Base-by-base conservation (phyloP, 2,888 invertebrate species). In the Nomada goodeniana region DNA sequence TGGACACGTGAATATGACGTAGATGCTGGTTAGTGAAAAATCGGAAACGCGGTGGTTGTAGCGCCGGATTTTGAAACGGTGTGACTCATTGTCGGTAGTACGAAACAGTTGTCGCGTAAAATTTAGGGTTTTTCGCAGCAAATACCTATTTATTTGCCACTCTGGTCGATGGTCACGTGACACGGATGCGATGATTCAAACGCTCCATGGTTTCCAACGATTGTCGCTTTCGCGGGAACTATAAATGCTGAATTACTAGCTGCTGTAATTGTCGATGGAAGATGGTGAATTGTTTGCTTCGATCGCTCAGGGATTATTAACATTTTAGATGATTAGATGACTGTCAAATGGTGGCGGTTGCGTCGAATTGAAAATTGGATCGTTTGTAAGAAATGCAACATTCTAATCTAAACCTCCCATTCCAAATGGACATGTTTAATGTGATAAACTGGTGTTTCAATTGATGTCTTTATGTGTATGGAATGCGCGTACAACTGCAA, bases 41-140 rank as follows among this genome's bases (percentile, higher is more conserved):
- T 77, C 82, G 87, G 88, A 88, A 88, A 86, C 67, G 47, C 71
- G 55, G 76, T 74, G 71, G 61, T 55, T 68, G 23, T 57, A 60
- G 74, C 70, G 65, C 86, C 75, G 74, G 61, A 76, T 88, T 86
- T 81, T 80, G 60, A 60, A 74, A 74, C 53, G 70, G 65, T 84
- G 65, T 86, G 87, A 88, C 68, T 86, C 82, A 80, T 15, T n/a
- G n/a, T 52, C n/a, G 52, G 52, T 20, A 52, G 29, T 29, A 29
- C 20, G 29, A 71, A 79, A 77, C 53, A 26, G 13, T 68, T 36
- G 72, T 64, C 60, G 65, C 65, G 61, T 61, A 53, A 53, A 73
- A 77, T 69, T 29, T 53, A 20, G 4, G 3, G 29, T 57, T 71
- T 64, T 71, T 26, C 44, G 18, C 26, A 0, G 18, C 50, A 20